Conservation (phyloP, 92 coral and sea anemone genomes). For the Heteractis magnifica region DNA sequence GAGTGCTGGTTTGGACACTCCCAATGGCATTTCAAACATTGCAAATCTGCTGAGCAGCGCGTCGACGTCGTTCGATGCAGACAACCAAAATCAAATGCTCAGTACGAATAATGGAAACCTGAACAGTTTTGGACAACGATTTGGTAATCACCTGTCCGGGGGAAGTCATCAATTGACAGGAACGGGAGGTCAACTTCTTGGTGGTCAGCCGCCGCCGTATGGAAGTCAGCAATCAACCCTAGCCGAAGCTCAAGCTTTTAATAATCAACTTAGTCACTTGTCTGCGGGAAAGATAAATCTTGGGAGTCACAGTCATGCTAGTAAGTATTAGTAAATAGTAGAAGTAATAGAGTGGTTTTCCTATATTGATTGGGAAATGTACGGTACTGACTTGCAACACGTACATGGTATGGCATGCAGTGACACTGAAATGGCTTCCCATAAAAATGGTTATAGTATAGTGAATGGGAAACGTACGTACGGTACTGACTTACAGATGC, state of each 20-base stretch:
- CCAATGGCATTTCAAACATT: slow-evolving; percentile 40
- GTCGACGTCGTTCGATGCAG: slow-evolving; percentile 36
- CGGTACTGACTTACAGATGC: no score
- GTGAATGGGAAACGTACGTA: no score
- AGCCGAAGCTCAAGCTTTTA: slow-evolving; percentile 42
- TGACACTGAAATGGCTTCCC: no score
- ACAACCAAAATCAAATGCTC: slow-evolving; percentile 19
- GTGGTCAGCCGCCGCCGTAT: background rate
- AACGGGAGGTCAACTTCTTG: background rate
- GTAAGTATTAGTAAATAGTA: slow-evolving; percentile 3
- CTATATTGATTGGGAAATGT: no score
- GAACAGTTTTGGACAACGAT: slow-evolving; percentile 29
- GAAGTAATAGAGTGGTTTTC: background rate
- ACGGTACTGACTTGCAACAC: no score
- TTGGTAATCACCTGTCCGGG: slow-evolving; percentile 17
- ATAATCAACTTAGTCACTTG: slow-evolving; percentile 33
- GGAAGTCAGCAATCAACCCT: background rate
- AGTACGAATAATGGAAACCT: slow-evolving; percentile 10
- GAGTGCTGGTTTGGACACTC: slow-evolving; percentile 39
- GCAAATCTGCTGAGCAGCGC: slow-evolving; percentile 39
- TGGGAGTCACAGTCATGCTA: slow-evolving; percentile 21
- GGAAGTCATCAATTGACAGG: background rate
- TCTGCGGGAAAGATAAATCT: slow-evolving; percentile 27
- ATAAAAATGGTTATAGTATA: no score
- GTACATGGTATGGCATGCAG: no score